These are phyloP conservation scores for Orthonevra nobilis DNA, from an alignment of 2,888 invertebrate genomes.

Conservation along the genomic window DNA sequence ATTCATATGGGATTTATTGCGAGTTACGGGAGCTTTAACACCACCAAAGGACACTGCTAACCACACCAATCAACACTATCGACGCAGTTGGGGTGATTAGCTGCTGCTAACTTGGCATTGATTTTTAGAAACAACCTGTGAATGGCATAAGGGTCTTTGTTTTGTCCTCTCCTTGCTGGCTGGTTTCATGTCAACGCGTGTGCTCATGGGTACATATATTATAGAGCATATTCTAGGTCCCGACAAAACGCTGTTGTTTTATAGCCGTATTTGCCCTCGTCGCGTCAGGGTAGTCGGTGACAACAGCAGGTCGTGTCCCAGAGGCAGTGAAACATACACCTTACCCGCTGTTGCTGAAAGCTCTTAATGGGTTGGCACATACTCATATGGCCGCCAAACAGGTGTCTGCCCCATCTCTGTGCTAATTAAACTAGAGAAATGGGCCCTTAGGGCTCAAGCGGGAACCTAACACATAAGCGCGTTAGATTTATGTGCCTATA, in stretches of 20 bases:
- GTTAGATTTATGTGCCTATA: slow-evolving; percentile 53
- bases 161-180: slow-evolving; percentile 14
- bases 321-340: slow-evolving; percentile 49
- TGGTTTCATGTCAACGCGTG: slow-evolving; percentile 3
- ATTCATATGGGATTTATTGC: slow-evolving; percentile 75
- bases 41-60: slow-evolving; percentile 15
- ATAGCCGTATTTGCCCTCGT: slow-evolving; percentile 36
- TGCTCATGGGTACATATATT: slow-evolving; percentile 36
- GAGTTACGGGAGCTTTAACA: slow-evolving; percentile 38
- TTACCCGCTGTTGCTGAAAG: slow-evolving; percentile 48
- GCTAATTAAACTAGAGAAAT: slow-evolving; percentile 66
- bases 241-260: slow-evolving; percentile 45
- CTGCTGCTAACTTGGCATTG: slow-evolving; percentile 53
- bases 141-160: slow-evolving; percentile 18
- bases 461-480: background rate
- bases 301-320: background rate
- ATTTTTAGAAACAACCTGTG: slow-evolving; percentile 44
- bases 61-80: slow-evolving; percentile 24
- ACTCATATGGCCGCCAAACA: slow-evolving; percentile 60
- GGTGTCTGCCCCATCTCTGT: slow-evolving; percentile 64
- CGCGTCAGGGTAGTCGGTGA: background rate
- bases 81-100: slow-evolving; percentile 16
- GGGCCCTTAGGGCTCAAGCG: slow-evolving; percentile 37
- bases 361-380: slow-evolving; percentile 54
- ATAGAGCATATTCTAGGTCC: slow-evolving; percentile 61